Base-by-base conservation (phyloP, 2,888 invertebrate genomes). In the Agriopis leucophaearia region DNA sequence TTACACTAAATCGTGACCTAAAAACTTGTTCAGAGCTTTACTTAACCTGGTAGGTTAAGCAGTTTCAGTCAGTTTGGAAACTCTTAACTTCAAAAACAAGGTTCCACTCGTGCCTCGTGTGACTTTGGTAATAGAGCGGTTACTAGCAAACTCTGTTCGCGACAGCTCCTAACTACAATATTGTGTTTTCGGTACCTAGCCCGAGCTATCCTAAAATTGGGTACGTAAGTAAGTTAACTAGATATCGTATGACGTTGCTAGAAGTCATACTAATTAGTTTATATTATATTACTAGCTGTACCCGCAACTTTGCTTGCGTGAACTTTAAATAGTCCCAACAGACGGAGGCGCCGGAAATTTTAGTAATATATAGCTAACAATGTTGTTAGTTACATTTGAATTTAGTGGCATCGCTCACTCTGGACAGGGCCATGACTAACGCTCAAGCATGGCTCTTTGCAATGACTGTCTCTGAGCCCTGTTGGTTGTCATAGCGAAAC, bases 51-150 rank as follows among this genome's bases (percentile, higher is more conserved):
- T 38, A 52, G 36, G 51, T 38, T 51, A 57, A 54, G n/a, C 50
- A 70, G 64, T 40, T 40, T 12, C 47, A 56, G 57, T 64, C 45
- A 55, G 54, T 70, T 61, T 55, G 38, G 36, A 50, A 66, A 70
- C 64, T 70, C 42, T 15, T 9, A 47, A 68, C 66, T 73, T 66
- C 70, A 15, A 57, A 51, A 66, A 64, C 64, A 68, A 60, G 65
- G 48, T 56, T 69, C 55, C 60, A 55, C 45, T 58, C 58, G 27
- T 35, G 47, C 64, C 61, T 73, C 59, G 64, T 67, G 63, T 64
- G 69, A 65, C 69, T 70, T 56, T 38, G 51, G 58, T 69, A 73
- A 73, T 70, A 67, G 61, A 38, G 48, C 50, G 66, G 66, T 69
- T 63, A 54, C 56, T 16, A 60, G 36, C 63, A 61, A 64, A 70